Conservation (phyloP, 2,113 vertebrate species). For the Nannospalax galili region DNA sequence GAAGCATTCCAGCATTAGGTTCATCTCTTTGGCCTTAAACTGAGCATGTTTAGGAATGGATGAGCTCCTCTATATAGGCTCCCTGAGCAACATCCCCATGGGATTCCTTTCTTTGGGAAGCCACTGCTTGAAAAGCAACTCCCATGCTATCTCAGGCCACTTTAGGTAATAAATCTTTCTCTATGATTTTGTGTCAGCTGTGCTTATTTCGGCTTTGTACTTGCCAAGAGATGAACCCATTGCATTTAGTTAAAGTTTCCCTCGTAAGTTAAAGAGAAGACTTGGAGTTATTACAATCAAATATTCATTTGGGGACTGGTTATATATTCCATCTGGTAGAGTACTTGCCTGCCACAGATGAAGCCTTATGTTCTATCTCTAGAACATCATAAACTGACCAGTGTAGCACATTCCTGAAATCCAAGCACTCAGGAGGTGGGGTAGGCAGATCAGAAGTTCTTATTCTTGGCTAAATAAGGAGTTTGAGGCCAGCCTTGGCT, state of each 20-base stretch:
- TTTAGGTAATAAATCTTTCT: neutral
- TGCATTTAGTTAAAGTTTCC: neutral
- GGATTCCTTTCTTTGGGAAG: neutral
- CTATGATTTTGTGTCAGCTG: neutral
- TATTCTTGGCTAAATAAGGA: neutral
- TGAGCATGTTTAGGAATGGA: neutral
- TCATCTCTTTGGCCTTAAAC: neutral
- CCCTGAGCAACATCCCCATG: neutral
- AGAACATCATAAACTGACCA: neutral
- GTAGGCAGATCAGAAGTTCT: neutral
- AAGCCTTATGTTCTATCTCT: neutral
- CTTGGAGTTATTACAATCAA: neutral
- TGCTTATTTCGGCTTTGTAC: neutral
- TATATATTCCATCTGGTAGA: neutral
- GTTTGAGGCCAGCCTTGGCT: neutral
- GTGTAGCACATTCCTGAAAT: neutral
- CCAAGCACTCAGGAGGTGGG: neutral
- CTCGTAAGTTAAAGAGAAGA: neutral
- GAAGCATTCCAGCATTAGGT: neutral
- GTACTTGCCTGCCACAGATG: accelerated
- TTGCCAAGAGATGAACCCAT: neutral
- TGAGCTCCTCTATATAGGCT: neutral
- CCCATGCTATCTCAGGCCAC: neutral
- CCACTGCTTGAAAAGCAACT: neutral
- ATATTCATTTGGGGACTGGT: neutral